Evolutionary conservation across 2,113 vertebrate species (phyloP).

Genomic region (Antigone vipio): DNA sequence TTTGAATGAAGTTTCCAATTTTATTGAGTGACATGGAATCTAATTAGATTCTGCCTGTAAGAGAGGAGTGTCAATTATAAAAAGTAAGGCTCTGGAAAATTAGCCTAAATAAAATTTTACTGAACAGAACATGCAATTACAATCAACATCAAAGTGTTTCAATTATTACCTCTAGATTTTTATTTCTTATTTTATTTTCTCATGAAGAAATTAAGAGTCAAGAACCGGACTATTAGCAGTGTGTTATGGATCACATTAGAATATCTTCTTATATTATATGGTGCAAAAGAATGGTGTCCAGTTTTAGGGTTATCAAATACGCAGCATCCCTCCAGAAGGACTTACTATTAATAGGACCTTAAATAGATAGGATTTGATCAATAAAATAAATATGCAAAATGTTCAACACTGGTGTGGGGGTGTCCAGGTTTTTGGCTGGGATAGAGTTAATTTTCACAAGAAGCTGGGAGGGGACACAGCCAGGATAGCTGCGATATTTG

Average conservation of each 20-base stretch:
- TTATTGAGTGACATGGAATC: conserved; percentile 59
- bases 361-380: not conserved
- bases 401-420: not conserved
- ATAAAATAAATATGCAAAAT: not conserved
- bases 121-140: conserved; percentile 7
- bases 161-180: not conserved
- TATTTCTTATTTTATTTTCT: not conserved
- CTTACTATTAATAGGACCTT: not conserved
- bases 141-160: conserved; percentile 8
- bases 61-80: conserved; percentile 37
- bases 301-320: not conserved
- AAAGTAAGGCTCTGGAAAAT: conserved; percentile 43
- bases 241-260: not conserved
- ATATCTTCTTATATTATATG: not conserved
- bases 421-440: too few relatives aligned
- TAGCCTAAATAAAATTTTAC: conserved; percentile 30
- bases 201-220: not conserved
- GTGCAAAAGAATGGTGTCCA: not conserved
- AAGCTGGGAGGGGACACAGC: too few relatives aligned
- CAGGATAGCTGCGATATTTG: too few relatives aligned
- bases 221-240: not conserved
- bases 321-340: not conserved
- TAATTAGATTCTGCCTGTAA: conserved; percentile 51
- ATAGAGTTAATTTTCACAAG: too few relatives aligned
- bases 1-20: conserved; percentile 64